phyloP scores from a whole-genome alignment of 2,888 invertebrate species.

The Dasypolia templi region DNA sequence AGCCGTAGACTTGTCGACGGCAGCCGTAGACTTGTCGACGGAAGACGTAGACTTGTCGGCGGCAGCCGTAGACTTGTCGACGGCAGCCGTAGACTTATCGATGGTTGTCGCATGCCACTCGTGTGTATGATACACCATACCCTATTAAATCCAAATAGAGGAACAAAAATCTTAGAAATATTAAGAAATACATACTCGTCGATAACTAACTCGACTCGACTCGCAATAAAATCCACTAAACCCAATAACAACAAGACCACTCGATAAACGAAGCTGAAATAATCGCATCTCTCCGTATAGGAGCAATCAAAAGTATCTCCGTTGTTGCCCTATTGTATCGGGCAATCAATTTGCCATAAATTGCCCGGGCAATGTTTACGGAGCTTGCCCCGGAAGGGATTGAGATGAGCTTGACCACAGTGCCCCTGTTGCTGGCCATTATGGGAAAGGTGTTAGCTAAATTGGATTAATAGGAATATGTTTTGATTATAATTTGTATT shows the following conservation, averaged over 20 bases:
- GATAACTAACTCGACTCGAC: neutral
- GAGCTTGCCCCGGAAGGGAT: conserved; percentile 57
- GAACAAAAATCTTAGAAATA: too few relatives aligned
- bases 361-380: conserved; percentile 52
- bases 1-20: too few relatives aligned
- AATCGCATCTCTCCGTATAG: conserved; percentile 40
- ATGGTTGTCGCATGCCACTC: too few relatives aligned
- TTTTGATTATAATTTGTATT: conserved; percentile 29
- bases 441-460: conserved; percentile 12
- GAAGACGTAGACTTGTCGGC: too few relatives aligned
- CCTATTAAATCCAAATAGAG: neutral
- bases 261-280: conserved; percentile 46
- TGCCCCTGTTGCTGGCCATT: conserved; percentile 36
- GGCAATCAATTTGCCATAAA: conserved; percentile 64
- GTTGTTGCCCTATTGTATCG: conserved; percentile 42
- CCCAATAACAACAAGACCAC: conserved; percentile 25
- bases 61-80: too few relatives aligned
- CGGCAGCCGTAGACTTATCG: too few relatives aligned
- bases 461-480: conserved; percentile 38
- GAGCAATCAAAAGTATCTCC: conserved; percentile 56
- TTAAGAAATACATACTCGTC: too few relatives aligned
- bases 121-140: too few relatives aligned
- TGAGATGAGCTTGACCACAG: conserved; percentile 39
- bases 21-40: too few relatives aligned
- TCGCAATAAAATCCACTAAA: conserved; percentile 10